A percentile compares a stretch with the other conserved stretches of the same genome.
Evolutionary conservation across 2,888 invertebrate species (phyloP).

Genomic region (Lamellibrachia columna): DNA sequence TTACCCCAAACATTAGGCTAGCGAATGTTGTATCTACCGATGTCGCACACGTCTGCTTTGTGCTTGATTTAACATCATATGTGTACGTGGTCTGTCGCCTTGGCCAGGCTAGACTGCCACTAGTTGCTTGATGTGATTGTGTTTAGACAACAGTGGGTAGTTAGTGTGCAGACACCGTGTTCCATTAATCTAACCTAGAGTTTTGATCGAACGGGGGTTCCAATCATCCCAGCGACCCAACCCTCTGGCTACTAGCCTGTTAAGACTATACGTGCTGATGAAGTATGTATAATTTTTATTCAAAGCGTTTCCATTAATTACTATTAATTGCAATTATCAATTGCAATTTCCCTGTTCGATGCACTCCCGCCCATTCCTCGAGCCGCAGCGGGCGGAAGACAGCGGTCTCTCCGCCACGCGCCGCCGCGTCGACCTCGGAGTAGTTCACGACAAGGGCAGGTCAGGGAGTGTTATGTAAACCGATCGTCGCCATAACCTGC

Average conservation of each 20-base stretch:
- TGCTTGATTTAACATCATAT: too few species aligned
- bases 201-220: too few species aligned
- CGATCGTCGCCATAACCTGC: background rate
- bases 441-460: conserved; percentile 8
- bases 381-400: background rate
- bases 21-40: too few species aligned
- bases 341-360: background rate
- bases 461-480: background rate
- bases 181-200: too few species aligned
- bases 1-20: too few species aligned
- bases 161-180: too few species aligned
- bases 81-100: too few species aligned
- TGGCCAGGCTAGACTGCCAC: too few species aligned
- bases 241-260: background rate
- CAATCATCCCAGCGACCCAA: background rate
- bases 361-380: background rate
- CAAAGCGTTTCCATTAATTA: background rate
- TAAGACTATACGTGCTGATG: background rate
- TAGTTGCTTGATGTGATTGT: too few species aligned
- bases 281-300: background rate
- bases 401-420: background rate
- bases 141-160: too few species aligned
- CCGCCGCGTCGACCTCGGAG: background rate
- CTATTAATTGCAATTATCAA: background rate
- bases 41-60: too few species aligned